Conservation (phyloP, 2,888 invertebrate genomes). For the Pseudococcus viburni region DNA sequence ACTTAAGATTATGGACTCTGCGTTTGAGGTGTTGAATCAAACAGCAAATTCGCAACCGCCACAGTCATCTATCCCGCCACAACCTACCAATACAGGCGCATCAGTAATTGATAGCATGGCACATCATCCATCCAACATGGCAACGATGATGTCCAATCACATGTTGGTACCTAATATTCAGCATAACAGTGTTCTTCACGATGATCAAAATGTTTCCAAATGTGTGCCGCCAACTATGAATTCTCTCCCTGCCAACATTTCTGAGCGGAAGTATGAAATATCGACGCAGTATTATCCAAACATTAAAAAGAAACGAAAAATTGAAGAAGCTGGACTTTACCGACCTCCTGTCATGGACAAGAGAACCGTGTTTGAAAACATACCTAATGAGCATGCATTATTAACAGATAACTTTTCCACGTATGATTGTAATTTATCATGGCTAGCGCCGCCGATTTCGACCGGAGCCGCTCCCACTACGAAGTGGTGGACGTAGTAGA, state of each 20-base stretch:
- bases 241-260: neutral
- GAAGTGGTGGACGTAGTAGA: slow-evolving; percentile 53
- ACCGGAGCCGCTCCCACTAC: neutral
- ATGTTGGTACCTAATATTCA: neutral
- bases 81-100: neutral
- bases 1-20: slow-evolving; percentile 54
- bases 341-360: slow-evolving; percentile 48
- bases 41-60: neutral
- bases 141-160: neutral
- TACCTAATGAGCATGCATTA: neutral
- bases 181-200: neutral
- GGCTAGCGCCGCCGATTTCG: slow-evolving; percentile 40
- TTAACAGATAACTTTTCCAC: slow-evolving; percentile 27
- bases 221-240: neutral
- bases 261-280: slow-evolving; percentile 29
- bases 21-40: neutral
- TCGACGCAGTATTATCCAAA: slow-evolving; percentile 11
- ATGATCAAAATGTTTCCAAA: slow-evolving; percentile 31
- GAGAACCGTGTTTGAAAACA: slow-evolving; percentile 44
- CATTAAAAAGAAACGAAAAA: slow-evolving; percentile 35
- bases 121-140: neutral
- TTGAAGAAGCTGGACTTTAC: slow-evolving; percentile 32
- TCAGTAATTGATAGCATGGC: neutral
- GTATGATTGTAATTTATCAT: slow-evolving; percentile 27
- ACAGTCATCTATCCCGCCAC: neutral